A percentile compares a stretch with the other conserved stretches of the same genome.
phyloP scores from a whole-genome alignment of 2,888 invertebrate genomes.

The Congeria kusceri region DNA sequence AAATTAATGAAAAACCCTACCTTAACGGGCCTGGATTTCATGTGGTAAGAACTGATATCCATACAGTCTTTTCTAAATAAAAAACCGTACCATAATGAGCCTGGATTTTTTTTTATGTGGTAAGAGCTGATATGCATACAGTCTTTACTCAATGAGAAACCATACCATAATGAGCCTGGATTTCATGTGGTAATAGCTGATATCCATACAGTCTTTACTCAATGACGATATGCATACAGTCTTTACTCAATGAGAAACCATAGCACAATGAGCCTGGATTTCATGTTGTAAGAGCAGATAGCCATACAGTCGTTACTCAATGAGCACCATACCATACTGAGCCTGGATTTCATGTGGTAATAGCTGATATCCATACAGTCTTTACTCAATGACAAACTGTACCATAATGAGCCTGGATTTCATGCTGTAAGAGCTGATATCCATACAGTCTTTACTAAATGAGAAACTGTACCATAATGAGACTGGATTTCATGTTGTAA shows the following conservation, averaged over 20 bases:
- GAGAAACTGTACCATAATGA: slow-evolving; percentile 89
- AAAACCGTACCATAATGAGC: slow-evolving; percentile 89
- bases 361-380: slow-evolving; percentile 88
- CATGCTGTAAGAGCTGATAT: slow-evolving; percentile 87
- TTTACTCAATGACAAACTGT: slow-evolving; percentile 88
- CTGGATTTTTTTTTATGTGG: slow-evolving; percentile 88
- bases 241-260: slow-evolving; percentile 88
- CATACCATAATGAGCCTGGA: slow-evolving; percentile 89
- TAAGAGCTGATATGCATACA: slow-evolving; percentile 87
- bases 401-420: slow-evolving; percentile 89
- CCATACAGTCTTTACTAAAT: slow-evolving; percentile 88
- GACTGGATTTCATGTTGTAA: slow-evolving; percentile 88
- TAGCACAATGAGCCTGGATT: slow-evolving; percentile 89
- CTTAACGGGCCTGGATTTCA: no score
- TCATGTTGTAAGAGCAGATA: slow-evolving; percentile 87
- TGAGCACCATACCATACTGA: slow-evolving; percentile 89
- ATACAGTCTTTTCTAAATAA: slow-evolving; percentile 89
- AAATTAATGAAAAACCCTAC: no score
- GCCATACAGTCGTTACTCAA: no score
- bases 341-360: slow-evolving; percentile 88
- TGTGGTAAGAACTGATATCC: slow-evolving; percentile 85
- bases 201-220: slow-evolving; percentile 88
- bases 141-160: slow-evolving; percentile 88
- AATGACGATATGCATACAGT: slow-evolving; percentile 89
- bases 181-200: slow-evolving; percentile 87